Evolutionary conservation across 2,113 vertebrate species (phyloP), one percentile per base, ranked within the genome.

Genomic region (Callospermophilus lateralis): DNA sequence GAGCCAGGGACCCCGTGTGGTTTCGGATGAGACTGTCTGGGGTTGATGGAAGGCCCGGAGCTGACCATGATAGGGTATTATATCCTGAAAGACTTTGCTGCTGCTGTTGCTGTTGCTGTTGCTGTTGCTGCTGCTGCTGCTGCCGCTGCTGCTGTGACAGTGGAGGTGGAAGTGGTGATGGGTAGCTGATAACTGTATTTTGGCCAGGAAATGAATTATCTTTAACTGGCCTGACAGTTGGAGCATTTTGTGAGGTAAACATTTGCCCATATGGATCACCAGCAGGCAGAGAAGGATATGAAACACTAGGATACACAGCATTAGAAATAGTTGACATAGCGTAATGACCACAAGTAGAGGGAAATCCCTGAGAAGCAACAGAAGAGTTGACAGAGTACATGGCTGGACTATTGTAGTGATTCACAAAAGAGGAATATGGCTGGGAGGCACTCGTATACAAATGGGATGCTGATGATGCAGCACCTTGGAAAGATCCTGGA

Each of bases 201-300:
- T 97, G 98, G 95, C 96, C 98, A 98, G 96, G 97, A 98, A 98
- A 98, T 0, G 68, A 91, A 85, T 80, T 94, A 92, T 97, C 98
- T 98, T 98, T 97, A 77, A 90, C 96, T 1, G 98, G 98, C 74
- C 98, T 95, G 48, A 97, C 39, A 77, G 97, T 58, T 13, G 97
- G 84, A 73, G 98, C 84, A 94, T 95, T 98, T 97, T 99, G 99
- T 37, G 99, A 99, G 79, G 99, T 99, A 97, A 98, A 98, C 63
- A 98, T 96, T 30, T 99, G 99, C 93, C 99, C 99, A 16, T 99
- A 99, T 65, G 99, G 98, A 96, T 98, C 97, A 30, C 98, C 98
- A 90, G 98, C 98, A 77, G 99, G 98, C 8, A 96, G 96, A 2
- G 99, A 98, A 11, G 99, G 98, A 95, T 99, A 99, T 0, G 99